Evolutionary conservation across 1,140 invertebrate species (phyloP).

Genomic region (Rhysida immarginata): DNA sequence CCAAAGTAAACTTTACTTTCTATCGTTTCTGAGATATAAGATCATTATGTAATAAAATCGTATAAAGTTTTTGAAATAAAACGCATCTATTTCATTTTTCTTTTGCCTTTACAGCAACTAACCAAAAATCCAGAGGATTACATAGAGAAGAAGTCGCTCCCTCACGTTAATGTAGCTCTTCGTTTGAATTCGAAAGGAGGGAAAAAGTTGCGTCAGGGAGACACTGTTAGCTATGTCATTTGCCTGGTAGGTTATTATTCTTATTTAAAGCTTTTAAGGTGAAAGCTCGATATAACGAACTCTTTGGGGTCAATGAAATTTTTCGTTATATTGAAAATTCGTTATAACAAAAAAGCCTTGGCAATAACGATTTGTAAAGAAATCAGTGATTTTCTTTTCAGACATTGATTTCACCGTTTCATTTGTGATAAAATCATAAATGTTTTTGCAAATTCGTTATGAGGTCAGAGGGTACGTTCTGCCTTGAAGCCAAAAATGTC

Average conservation of each 20-base stretch:
- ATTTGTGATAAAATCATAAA: no score
- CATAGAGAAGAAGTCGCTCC: conserved; percentile 60
- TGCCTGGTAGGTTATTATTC: conserved; percentile 46
- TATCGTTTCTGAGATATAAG: conserved; percentile 1
- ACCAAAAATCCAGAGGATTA: conserved; percentile 92
- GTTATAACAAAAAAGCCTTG: no score
- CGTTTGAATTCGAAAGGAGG: conserved; percentile 55
- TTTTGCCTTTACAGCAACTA: conserved; percentile 44
- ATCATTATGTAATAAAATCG: background rate
- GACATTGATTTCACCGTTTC: no score
- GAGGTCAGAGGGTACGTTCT: no score
- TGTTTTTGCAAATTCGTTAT: no score
- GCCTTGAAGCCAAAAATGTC: no score
- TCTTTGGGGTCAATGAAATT: no score
- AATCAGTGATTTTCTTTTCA: no score
- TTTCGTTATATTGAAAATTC: no score
- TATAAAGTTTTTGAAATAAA: background rate
- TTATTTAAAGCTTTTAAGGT: no score
- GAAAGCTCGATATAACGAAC: no score
- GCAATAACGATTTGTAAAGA: no score
- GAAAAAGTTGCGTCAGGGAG: conserved; percentile 73
- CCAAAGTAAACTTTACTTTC: conserved; percentile 42
- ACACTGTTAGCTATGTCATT: conserved; percentile 90
- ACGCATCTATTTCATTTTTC: background rate
- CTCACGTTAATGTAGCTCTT: conserved; percentile 85